phyloP scores from a whole-genome alignment of 2,797 vertebrate genomes.

The Channallabes apus region DNA sequence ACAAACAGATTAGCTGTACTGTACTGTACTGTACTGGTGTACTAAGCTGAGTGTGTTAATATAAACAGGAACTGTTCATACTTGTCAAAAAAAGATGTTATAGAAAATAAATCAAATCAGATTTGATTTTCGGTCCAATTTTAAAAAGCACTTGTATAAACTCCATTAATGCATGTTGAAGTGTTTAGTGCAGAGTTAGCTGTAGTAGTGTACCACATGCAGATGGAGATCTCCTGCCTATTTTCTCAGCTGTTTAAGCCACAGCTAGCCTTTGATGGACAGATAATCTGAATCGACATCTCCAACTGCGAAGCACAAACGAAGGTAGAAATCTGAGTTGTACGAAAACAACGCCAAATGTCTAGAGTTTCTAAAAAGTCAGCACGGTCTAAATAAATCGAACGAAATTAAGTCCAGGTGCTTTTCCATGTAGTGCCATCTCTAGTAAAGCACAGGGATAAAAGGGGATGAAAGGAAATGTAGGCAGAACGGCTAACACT shows the following conservation, averaged over 20 bases:
- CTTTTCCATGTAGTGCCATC: slow-evolving; percentile 10
- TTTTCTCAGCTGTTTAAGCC: slow-evolving; percentile 38
- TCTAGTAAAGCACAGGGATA: neutral
- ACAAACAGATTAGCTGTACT: neutral
- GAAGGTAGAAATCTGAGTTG: slow-evolving; percentile 53
- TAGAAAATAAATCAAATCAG: neutral
- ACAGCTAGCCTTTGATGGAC: slow-evolving; percentile 11
- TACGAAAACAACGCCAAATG: slow-evolving; percentile 55
- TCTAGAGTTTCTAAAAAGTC: slow-evolving; percentile 54
- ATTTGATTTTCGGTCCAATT: no score
- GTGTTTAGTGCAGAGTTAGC: neutral
- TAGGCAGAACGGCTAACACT: neutral
- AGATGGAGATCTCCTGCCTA: neutral
- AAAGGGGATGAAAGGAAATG: neutral
- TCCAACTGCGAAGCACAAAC: neutral
- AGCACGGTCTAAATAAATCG: slow-evolving; percentile 54
- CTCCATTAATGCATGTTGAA: slow-evolving; percentile 4
- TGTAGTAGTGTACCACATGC: neutral
- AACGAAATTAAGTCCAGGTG: slow-evolving; percentile 71
- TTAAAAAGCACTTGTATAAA: neutral
- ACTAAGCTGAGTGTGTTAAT: neutral
- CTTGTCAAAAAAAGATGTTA: neutral
- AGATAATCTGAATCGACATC: slow-evolving; percentile 40
- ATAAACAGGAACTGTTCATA: neutral
- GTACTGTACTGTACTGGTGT: neutral